A percentile compares a stretch with the other conserved stretches of the same genome.
phyloP scores from a whole-genome alignment of 2,113 vertebrate genomes.

The Nycticorax nycticorax region DNA sequence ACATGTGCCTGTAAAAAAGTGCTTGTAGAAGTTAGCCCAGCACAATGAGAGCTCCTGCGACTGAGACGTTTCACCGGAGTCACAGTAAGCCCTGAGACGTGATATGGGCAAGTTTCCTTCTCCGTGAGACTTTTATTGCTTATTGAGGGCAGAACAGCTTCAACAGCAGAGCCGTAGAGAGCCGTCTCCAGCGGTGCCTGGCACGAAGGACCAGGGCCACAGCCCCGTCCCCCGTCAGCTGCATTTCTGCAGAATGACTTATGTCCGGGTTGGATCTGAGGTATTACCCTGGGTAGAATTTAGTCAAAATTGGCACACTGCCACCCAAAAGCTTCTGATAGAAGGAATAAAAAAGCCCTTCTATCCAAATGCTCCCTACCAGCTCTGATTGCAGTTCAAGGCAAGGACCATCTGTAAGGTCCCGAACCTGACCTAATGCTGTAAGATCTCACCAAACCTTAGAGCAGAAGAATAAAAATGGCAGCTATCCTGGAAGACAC shows the following conservation, averaged over 20 bases:
- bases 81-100: not conserved
- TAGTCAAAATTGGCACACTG: not conserved
- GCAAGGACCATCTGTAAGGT: not conserved
- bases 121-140: not conserved
- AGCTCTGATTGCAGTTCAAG: not conserved
- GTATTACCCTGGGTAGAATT: not conserved
- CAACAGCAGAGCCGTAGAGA: not conserved
- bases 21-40: accelerated
- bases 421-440: not conserved
- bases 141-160: not conserved
- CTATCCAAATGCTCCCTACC: not conserved
- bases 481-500: not conserved
- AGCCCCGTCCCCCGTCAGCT: accelerated
- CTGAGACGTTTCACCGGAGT: not conserved
- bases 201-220: not conserved
- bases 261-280: not conserved
- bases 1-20: not conserved
- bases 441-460: not conserved
- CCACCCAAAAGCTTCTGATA: not conserved
- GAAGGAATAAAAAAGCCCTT: not conserved
- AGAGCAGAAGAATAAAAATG: not conserved
- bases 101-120: not conserved
- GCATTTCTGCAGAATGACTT: not conserved
- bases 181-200: not conserved
- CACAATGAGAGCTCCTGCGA: accelerated